phyloP scores from a whole-genome alignment of 2,113 vertebrate species.

The Gasterosteus nipponicus region DNA sequence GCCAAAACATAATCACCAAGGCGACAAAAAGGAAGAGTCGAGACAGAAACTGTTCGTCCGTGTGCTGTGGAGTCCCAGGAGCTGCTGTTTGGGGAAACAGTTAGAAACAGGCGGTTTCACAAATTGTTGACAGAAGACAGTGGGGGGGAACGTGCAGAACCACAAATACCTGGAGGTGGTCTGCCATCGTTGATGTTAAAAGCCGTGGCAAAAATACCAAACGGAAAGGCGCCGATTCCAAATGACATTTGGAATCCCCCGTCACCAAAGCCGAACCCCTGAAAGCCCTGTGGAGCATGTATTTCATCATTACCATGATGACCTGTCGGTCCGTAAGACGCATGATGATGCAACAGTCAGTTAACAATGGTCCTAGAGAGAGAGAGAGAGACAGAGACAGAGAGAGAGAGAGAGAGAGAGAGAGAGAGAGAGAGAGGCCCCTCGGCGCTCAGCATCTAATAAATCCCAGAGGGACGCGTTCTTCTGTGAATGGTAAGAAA shows the following conservation, averaged over 20 bases:
- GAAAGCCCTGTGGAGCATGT: slow-evolving; percentile 87
- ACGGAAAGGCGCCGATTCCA: slow-evolving; percentile 97
- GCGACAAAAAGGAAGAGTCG: slow-evolving; percentile 98
- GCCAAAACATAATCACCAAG: slow-evolving; percentile 98
- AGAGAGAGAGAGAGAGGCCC: slow-evolving; percentile 3
- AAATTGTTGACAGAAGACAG: background rate
- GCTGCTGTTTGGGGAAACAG: slow-evolving; percentile 82
- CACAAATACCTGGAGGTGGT: slow-evolving; percentile 90
- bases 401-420: background rate
- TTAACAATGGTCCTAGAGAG: slow-evolving; percentile 42
- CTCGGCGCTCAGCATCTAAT: slow-evolving; percentile 62
- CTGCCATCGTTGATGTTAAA: slow-evolving; percentile 98
- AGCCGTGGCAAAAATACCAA: slow-evolving; percentile 98
- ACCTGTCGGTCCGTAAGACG: background rate
- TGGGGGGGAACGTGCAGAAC: background rate
- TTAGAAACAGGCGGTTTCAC: slow-evolving; percentile 4
- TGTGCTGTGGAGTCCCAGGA: slow-evolving; percentile 95
- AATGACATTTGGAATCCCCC: slow-evolving; percentile 99
- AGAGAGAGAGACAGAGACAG: too few relatives aligned
- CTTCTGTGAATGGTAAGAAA: slow-evolving; percentile 67
- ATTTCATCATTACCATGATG: background rate
- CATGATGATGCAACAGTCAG: slow-evolving; percentile 66
- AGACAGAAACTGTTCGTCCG: slow-evolving; percentile 97
- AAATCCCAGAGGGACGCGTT: slow-evolving; percentile 57
- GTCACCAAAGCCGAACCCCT: slow-evolving; percentile 97